Evolutionary conservation across 2,797 vertebrate species (phyloP).

Genomic region (Cuculus canorus): DNA sequence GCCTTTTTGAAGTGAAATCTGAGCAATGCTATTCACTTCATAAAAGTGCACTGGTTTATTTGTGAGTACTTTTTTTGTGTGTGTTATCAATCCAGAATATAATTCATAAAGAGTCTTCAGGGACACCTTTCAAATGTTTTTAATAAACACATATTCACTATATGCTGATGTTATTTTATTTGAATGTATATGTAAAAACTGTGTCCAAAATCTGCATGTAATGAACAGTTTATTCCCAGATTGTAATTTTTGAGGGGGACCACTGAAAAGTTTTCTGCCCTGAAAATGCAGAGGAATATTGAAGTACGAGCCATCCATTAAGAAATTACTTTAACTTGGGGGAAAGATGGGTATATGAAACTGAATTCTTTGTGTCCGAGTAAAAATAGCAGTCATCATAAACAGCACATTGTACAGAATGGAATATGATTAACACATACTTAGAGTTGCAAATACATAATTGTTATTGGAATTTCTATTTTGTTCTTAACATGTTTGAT

Average conservation of each 20-base stretch:
- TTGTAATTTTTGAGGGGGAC: neutral
- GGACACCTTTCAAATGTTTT: neutral
- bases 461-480: neutral
- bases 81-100: neutral
- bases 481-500: neutral
- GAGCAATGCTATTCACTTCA: neutral
- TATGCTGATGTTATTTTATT: neutral
- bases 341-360: neutral
- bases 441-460: neutral
- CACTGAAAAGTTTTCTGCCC: conserved; percentile 6
- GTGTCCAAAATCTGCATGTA: neutral
- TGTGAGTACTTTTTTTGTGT: fast-evolving
- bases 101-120: neutral
- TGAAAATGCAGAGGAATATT: neutral
- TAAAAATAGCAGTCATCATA: neutral
- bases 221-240: neutral
- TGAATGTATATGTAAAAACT: neutral
- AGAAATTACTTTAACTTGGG: neutral
- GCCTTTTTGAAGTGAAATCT: neutral
- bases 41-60: neutral
- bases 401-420: neutral
- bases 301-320: neutral
- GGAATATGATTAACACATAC: conserved; percentile 13
- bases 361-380: neutral
- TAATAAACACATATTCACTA: neutral